These are phyloP conservation scores for Aurelia sp. DNA, from an alignment of 30 jellyfish, hydroid and myxozoan genomes.

Conservation along the genomic window DNA sequence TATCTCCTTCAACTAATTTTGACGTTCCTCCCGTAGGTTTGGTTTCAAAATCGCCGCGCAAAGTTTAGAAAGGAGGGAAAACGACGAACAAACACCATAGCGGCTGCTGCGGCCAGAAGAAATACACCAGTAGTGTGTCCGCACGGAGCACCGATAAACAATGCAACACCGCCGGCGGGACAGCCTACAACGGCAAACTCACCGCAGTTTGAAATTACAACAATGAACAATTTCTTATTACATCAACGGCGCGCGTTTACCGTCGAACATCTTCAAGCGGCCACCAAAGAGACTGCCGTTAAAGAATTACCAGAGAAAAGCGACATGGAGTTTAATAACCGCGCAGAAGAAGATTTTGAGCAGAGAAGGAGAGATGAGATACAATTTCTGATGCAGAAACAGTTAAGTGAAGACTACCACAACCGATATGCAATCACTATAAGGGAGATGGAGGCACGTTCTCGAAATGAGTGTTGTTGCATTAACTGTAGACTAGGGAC, in stretches of 20 bases:
- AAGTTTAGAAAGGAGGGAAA: slow-evolving; percentile 62
- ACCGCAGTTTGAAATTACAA: neutral
- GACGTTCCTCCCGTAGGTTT: slow-evolving; percentile 27
- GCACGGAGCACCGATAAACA: no score
- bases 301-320: no score
- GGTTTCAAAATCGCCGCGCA: slow-evolving; percentile 77
- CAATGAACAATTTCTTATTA: neutral
- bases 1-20: no score
- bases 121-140: slow-evolving; percentile 1
- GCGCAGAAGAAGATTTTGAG: neutral
- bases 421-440: neutral
- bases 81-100: slow-evolving; percentile 16
- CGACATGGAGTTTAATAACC: no score
- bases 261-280: neutral
- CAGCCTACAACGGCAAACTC: neutral
- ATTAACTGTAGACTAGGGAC: slow-evolving; percentile 14
- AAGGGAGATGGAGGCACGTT: neutral
- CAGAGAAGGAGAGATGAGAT: neutral
- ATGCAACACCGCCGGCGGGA: no score
- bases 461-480: slow-evolving; percentile 24
- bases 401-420: neutral
- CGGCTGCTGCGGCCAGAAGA: slow-evolving; percentile 12
- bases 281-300: neutral
- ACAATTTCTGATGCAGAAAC: neutral
- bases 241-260: neutral